Evolutionary conservation across 2,113 vertebrate genomes (phyloP).

Genomic region (Antechinus flavipes): DNA sequence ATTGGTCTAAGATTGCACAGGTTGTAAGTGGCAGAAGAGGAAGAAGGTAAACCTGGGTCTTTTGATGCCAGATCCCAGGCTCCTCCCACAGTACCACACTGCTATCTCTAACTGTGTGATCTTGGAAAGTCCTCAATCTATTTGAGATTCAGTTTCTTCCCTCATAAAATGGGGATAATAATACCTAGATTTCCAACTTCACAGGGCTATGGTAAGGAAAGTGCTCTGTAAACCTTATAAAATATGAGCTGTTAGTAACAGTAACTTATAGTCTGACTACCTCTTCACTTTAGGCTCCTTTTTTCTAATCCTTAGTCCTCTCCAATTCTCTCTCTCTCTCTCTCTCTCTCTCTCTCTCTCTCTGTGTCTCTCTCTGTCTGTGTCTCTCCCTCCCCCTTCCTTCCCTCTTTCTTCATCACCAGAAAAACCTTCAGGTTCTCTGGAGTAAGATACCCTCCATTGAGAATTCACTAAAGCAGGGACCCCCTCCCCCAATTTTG

Average conservation of each 20-base stretch:
- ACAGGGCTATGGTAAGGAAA: neutral
- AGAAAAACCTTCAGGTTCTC: conserved; percentile 12
- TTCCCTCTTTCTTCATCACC: neutral
- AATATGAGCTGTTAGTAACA: neutral
- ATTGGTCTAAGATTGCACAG: neutral
- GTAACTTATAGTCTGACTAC: neutral
- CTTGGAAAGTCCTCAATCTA: neutral
- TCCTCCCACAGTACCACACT: neutral
- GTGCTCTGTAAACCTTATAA: neutral
- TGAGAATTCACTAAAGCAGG: neutral
- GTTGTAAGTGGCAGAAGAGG: neutral
- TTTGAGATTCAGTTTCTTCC: neutral
- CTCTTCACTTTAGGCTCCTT: neutral
- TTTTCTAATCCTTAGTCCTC: neutral
- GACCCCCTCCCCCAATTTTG: neutral
- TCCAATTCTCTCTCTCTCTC: neutral
- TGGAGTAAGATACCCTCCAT: neutral
- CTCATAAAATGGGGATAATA: neutral
- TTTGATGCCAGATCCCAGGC: neutral
- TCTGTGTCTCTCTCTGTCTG: neutral
- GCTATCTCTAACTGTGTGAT: neutral
- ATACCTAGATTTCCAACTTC: neutral
- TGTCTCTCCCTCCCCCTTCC: neutral
- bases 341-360: neutral
- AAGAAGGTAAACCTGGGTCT: neutral